Base-by-base conservation (phyloP, 2,888 invertebrate species). In the Malthinus flaveolus region DNA sequence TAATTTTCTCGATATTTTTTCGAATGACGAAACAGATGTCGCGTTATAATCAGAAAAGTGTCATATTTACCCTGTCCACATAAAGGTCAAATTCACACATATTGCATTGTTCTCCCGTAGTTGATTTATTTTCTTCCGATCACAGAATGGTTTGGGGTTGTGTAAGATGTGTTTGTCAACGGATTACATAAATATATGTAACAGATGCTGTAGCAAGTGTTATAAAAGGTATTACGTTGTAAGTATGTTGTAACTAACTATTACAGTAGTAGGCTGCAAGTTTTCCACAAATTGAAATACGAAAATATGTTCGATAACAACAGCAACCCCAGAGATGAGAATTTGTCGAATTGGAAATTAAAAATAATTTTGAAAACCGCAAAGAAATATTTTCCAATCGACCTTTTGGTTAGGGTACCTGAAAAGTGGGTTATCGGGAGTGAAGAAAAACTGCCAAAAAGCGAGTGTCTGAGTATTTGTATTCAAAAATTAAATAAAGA, bases 81-180 rank as follows among this genome's bases (percentile, higher is more conserved):
- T 76, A 76, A 76, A 76, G 75, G 75, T 76, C 76, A 76, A 73
- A 71, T 68, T 71, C 71, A 42, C 37, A 37, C 13, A 75, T 75
- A 75, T 75, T 76, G 75, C 75, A 75, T 75, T 76, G 75, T 72
- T 72, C 67, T 54, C 39, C 42, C 39, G 36, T 3, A 23, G 49
- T 47, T 51, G 59, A 62, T 55, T 58, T 62, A 62, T 61, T 51
- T 47, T 55, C 37, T 51, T 48, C 49, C 59, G 49, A 58, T 58
- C 42, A 35, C 32, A 42, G 44, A 33, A 53, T 53, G 57, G 57
- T 44, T 53, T 58, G 57, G 57, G 57, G 57, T 53, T 53, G 57
- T 44, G 54, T 52, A 49, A 53, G 52, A 48, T 46, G 34, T 56
- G 56, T 59, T 54, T 59, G 46, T 10, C 32, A 45, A 49, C 59